phyloP scores from a whole-genome alignment of 2,888 invertebrate species.

The Dryomyza anilis region DNA sequence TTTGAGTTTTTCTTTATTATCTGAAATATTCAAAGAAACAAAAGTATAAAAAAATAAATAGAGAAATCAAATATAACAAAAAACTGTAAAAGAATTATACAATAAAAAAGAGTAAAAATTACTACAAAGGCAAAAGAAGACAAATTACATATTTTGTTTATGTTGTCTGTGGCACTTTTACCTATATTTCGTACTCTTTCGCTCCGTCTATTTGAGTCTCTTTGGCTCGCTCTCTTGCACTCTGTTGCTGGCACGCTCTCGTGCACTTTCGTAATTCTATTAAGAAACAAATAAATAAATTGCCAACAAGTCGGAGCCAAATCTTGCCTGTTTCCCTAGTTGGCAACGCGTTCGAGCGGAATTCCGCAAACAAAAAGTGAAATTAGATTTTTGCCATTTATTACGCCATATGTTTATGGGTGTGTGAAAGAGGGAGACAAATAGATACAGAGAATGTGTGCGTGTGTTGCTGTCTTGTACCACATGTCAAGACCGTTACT shows the following conservation, averaged over 20 bases:
- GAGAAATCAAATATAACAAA: no score
- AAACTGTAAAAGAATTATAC: no score
- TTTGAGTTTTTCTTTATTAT: no score
- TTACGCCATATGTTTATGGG: neutral
- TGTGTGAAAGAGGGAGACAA: neutral
- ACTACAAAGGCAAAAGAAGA: no score
- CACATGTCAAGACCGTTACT: slow-evolving; percentile 12
- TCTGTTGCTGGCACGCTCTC: neutral
- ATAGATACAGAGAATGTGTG: no score
- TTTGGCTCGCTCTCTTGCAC: neutral
- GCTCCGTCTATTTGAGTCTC: neutral
- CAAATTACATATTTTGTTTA: no score
- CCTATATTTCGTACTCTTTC: neutral
- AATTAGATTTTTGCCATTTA: neutral
- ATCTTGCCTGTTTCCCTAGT: neutral
- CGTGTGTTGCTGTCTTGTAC: neutral
- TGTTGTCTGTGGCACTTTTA: neutral
- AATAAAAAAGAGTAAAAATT: no score
- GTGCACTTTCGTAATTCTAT: neutral
- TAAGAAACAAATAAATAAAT: slow-evolving; percentile 11
- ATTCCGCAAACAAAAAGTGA: neutral
- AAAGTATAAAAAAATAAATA: no score
- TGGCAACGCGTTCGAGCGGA: neutral
- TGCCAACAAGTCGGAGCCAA: neutral
- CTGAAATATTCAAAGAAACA: no score